Evolutionary conservation across 53 echinoderm and acorn worm genomes (phyloP).

Genomic region (Paracentrotus lividus): DNA sequence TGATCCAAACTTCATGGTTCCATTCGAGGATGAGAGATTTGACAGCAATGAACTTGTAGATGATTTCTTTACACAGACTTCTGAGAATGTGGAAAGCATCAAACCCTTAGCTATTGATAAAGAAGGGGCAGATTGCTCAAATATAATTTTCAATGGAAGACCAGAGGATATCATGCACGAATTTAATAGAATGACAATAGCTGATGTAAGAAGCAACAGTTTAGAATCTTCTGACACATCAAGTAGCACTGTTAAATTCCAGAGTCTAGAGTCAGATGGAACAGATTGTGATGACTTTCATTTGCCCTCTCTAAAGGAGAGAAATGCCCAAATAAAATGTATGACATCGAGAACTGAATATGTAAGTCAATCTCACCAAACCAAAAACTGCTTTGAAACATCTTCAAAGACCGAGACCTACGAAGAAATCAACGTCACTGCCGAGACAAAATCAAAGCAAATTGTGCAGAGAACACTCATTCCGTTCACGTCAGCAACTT

Average conservation of each 20-base stretch:
- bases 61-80: slow-evolving; percentile 40
- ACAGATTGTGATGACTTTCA: not conserved
- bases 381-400: not conserved
- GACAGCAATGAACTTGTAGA: slow-evolving; percentile 51
- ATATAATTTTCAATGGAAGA: not conserved
- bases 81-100: not conserved
- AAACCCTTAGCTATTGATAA: not conserved
- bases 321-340: too few relatives aligned
- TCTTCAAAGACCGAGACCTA: not conserved
- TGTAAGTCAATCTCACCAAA: not conserved
- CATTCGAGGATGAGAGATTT: slow-evolving; percentile 62
- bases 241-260: slow-evolving; percentile 16
- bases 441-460: not conserved
- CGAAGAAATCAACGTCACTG: slow-evolving; percentile 9
- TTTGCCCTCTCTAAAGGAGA: not conserved
- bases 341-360: not conserved
- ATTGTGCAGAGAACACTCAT: not conserved
- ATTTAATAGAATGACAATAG: not conserved
- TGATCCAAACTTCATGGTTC: slow-evolving; percentile 19
- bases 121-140: not conserved
- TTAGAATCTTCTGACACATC: slow-evolving; percentile 26
- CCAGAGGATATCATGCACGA: not conserved
- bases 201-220: not conserved
- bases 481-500: slow-evolving; percentile 2
- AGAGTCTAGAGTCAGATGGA: not conserved